Base-by-base conservation (phyloP, 2,888 invertebrate genomes). In the Xanthia icteritia region DNA sequence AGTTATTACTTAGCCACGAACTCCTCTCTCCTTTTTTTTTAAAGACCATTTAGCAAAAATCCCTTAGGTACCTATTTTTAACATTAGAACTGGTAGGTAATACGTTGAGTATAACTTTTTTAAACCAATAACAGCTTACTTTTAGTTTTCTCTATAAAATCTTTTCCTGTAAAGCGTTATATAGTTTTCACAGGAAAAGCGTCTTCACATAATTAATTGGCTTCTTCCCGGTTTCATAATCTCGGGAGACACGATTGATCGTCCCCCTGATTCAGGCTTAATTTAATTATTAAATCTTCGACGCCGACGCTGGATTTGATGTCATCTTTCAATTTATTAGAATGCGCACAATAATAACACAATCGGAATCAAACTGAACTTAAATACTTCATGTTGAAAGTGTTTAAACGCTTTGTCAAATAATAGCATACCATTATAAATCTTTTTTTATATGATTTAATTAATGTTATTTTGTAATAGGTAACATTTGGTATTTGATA, bases 191-290 rank as follows among this genome's bases (percentile, higher is more conserved):
- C 85, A 88, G 86, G 83, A 83, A 89, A 90, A 86, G 84, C 86
- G 89, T 87, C 90, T 84, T 83, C 83, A 85, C 83, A 90, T 93
- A 94, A 95, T 94, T 94, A 95, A 94, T 93, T 92, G 91, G 91
- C 91, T 92, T 91, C 90, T 89, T 92, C 90, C 89, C 89, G 85
- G 89, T 87, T 90, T 92, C 91, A 91, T 92, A 93, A 92, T 92
- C 93, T 91, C 91, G 66, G 77, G 91, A 89, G 92, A 90, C 87
- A 86, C 91, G 89, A 92, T 94, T 92, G 94, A 94, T 94, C 92
- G 91, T 91, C 92, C 93, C 88, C 81, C 65, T 27, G 90, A 88
- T 72, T 79, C 91, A 88, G 85, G 86, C 86, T 90, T 91, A 92
- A 92, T 91, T 92, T 88, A 90, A 91, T 92, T 88, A 92, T 88